These are phyloP conservation scores for Cyanoramphus novaezelandiae DNA, from an alignment of 2,113 vertebrate genomes.

Conservation along the genomic window DNA sequence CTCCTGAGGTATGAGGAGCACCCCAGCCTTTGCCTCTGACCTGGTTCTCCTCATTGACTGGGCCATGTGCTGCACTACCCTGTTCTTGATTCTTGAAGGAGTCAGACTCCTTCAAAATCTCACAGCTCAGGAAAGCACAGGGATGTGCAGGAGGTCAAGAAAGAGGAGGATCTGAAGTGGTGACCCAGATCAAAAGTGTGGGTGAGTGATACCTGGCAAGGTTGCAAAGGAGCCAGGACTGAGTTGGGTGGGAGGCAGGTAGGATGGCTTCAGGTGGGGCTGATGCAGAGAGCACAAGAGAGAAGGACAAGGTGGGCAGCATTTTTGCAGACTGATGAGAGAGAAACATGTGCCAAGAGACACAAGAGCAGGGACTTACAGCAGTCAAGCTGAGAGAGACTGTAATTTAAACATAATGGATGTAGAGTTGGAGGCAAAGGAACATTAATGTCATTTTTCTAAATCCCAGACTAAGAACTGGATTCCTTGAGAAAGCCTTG, in stretches of 20 bases:
- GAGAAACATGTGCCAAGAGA: neutral
- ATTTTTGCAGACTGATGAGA: neutral
- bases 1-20: neutral
- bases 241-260: neutral
- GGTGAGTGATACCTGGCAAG: neutral
- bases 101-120: neutral
- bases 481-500: constrained; percentile 48
- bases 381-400: neutral
- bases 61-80: neutral
- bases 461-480: constrained; percentile 28
- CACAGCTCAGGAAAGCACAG: neutral
- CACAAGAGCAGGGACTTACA: neutral
- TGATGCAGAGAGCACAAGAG: neutral
- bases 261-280: neutral
- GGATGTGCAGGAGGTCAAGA: neutral
- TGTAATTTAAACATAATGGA: constrained; percentile 7
- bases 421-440: neutral
- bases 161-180: neutral
- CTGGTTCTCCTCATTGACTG: neutral
- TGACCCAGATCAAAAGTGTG: neutral
- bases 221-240: neutral
- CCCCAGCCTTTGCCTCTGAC: neutral
- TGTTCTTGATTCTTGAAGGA: neutral
- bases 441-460: constrained; percentile 39
- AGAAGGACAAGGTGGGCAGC: neutral